Conservation (phyloP, 2,113 vertebrate species). For the Raja brachyura region DNA sequence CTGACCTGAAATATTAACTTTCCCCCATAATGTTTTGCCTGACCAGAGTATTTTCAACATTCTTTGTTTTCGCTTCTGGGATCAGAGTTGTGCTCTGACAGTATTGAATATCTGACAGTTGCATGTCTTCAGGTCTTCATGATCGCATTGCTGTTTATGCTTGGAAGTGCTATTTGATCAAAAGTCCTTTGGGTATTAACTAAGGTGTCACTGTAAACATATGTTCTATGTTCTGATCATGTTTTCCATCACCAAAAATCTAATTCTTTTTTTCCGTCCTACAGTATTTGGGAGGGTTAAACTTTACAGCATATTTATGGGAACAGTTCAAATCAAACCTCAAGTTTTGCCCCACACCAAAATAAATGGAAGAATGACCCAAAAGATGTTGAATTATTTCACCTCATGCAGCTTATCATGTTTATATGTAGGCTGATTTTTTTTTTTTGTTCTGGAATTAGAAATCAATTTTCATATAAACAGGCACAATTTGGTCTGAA, state of each 20-base stretch:
- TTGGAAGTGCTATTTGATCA: neutral
- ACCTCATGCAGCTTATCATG: neutral
- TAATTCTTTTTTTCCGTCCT: neutral
- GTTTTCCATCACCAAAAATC: conserved; percentile 1
- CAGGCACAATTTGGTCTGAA: neutral
- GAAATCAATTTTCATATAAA: neutral
- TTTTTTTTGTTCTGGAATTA: neutral
- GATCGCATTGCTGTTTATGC: neutral
- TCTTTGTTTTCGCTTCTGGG: neutral
- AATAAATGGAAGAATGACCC: neutral
- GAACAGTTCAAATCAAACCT: neutral
- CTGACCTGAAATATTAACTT: too few relatives aligned
- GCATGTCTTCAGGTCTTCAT: neutral
- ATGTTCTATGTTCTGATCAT: neutral
- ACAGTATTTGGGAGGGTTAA: neutral
- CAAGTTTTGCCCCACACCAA: neutral
- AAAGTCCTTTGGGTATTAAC: neutral
- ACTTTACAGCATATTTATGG: neutral
- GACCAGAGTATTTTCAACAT: too few relatives aligned
- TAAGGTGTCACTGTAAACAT: neutral
- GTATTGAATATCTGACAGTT: neutral
- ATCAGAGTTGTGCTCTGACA: neutral
- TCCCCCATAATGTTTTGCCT: too few relatives aligned
- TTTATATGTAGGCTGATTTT: neutral
- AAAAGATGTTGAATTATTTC: neutral